Evolutionary conservation across 2,888 invertebrate genomes (phyloP).

Genomic region (Phymatocera aterrima): DNA sequence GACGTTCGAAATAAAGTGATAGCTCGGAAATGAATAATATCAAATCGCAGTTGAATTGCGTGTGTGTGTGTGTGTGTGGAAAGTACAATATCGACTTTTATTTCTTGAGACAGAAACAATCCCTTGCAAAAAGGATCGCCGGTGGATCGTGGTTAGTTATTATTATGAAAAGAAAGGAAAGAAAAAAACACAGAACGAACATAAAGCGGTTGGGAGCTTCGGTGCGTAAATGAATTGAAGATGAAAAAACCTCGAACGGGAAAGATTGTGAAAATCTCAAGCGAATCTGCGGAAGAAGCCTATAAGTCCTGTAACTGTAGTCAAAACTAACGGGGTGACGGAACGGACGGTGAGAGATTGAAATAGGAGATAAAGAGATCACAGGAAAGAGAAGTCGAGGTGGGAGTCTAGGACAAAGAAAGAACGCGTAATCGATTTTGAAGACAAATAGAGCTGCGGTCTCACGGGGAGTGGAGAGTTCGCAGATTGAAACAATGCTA

Average conservation of each 20-base stretch:
- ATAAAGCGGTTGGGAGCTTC: not conserved
- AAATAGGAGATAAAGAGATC: not conserved
- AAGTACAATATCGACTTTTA: not conserved
- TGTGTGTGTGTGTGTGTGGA: not conserved
- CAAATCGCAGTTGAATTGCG: not conserved
- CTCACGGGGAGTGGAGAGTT: slow-evolving; percentile 22
- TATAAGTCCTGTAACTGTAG: not conserved
- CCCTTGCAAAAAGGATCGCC: not conserved
- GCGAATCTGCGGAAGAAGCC: not conserved
- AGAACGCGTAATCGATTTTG: slow-evolving; percentile 30
- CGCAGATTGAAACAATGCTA: slow-evolving; percentile 34
- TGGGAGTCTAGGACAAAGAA: slow-evolving; percentile 14
- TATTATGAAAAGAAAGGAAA: not conserved
- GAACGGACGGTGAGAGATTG: not conserved
- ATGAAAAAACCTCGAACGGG: not conserved
- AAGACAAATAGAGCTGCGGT: slow-evolving; percentile 31
- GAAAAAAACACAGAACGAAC: too few relatives aligned
- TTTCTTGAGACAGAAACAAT: not conserved
- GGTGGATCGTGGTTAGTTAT: not conserved
- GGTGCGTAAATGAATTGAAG: not conserved
- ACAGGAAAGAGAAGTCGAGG: not conserved
- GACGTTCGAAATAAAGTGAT: not conserved
- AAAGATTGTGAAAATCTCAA: not conserved
- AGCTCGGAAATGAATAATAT: not conserved
- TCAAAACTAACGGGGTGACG: slow-evolving; percentile 3